Evolutionary conservation across 2,797 vertebrate genomes (phyloP).

Genomic region (Taeniopygia guttata): DNA sequence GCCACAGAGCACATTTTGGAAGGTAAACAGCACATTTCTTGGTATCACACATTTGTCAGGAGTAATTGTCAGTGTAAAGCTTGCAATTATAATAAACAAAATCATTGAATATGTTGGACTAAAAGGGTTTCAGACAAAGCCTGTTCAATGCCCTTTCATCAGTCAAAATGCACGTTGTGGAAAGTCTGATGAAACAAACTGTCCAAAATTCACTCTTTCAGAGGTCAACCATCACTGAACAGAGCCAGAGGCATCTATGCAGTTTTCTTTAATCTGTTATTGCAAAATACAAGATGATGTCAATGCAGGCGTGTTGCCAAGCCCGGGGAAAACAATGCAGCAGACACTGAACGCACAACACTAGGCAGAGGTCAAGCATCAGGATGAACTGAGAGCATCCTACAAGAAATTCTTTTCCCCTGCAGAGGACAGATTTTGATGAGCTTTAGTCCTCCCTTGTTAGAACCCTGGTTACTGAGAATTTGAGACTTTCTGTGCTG

Average conservation of each 20-base stretch:
- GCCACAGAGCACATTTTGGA: neutral
- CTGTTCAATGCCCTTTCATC: neutral
- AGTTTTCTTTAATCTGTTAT: constrained; percentile 27
- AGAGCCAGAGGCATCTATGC: neutral
- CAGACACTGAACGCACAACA: neutral
- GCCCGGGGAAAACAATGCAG: neutral
- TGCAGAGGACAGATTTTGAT: neutral
- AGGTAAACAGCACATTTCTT: neutral
- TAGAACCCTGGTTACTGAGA: neutral
- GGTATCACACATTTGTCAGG: neutral
- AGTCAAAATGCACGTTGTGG: neutral
- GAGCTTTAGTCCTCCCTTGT: neutral
- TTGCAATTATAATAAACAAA: neutral
- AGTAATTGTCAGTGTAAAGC: neutral
- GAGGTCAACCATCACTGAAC: neutral
- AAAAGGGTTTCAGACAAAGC: neutral
- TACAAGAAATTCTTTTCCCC: neutral
- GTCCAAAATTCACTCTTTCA: neutral
- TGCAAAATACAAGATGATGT: constrained; percentile 37
- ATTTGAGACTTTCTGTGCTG: neutral
- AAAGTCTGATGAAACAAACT: constrained; percentile 1
- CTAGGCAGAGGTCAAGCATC: neutral
- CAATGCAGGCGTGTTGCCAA: neutral
- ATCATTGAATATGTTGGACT: neutral
- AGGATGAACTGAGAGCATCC: neutral